Conservation (phyloP, 2,888 invertebrate genomes). For the Drosophila kuntzei region DNA sequence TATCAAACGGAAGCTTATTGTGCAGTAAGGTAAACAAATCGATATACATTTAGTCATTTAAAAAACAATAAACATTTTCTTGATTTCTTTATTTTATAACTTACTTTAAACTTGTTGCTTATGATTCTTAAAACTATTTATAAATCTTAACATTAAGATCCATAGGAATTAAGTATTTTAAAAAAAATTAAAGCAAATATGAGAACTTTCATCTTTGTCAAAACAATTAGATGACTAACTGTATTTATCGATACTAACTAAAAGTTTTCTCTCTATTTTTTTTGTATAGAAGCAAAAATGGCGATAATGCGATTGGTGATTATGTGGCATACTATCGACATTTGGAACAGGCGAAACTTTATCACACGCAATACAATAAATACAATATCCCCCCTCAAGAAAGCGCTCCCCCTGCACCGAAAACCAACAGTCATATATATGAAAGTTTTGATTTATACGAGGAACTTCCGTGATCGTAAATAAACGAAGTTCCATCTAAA, state of each 20-base stretch:
- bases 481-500: constrained; percentile 1
- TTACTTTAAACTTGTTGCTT: too few relatives aligned
- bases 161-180: too few relatives aligned
- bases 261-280: not conserved
- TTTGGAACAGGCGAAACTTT: constrained; percentile 40
- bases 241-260: not conserved
- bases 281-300: not conserved
- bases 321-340: constrained; percentile 48
- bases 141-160: too few relatives aligned
- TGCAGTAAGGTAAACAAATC: constrained; percentile 31
- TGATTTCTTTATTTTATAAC: too few relatives aligned
- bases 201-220: too few relatives aligned
- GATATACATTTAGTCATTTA: not conserved
- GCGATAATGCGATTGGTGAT: constrained; percentile 33
- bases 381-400: constrained; percentile 64
- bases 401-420: constrained; percentile 59
- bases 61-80: too few relatives aligned
- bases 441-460: constrained; percentile 68
- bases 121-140: too few relatives aligned
- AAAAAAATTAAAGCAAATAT: too few relatives aligned
- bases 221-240: too few relatives aligned
- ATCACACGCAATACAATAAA: constrained; percentile 45
- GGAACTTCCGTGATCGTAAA: constrained; percentile 40
- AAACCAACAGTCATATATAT: constrained; percentile 29
- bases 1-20: constrained; percentile 17